Base-by-base conservation (phyloP, 2,113 vertebrate genomes). In the Carettochelys insculpta region DNA sequence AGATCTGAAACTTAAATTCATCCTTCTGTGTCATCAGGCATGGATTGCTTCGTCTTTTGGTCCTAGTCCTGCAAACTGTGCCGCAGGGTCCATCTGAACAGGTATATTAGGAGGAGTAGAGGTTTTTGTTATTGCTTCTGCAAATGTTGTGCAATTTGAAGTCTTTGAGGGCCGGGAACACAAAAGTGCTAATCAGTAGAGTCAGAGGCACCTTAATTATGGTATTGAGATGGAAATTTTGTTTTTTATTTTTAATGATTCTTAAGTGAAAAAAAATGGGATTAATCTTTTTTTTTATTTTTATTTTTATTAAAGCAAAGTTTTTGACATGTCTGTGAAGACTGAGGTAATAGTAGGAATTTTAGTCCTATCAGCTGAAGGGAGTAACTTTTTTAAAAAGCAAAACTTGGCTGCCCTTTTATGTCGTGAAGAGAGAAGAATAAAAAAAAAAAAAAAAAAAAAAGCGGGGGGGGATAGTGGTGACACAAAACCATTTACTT, bases 381-480 rank as follows among this genome's bases (percentile, higher is more conserved):
- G 11, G 20, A 47, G 17, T 12, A 76, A 24, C 8, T 29, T 48
- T 76, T 47, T 77, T 77, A 22, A 10, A 31, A 48, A 48, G 47
- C 43, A 77, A 77, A 77, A 43, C 25, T 13, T 48, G 75, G 2
- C 75, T 29, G 24, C 12, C 29, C 31, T 45, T 76, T 77, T 47
- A 77, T 48, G 12, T 31, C 25, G 9, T 47, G 34, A 34, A 31
- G 75, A n/a, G n/a, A n/a, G 45, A 48, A 25, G 14, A 77, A 47
- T 20, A 8, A 20, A 3, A 19, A 34, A 61, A 61, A n/a, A n/a
- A n/a, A n/a, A n/a, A 31, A 53, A 53, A 53, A 19, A 4, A 6
- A 5, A 5, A 5, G 25, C 11, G 25, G 53, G 3, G 27, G 4
- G 9, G 29, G 13, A 27, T n/a, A n/a, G n/a, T n/a, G n/a, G n/a